Conservation (phyloP, 2,797 vertebrate species). For the Mastacembelus armatus region DNA sequence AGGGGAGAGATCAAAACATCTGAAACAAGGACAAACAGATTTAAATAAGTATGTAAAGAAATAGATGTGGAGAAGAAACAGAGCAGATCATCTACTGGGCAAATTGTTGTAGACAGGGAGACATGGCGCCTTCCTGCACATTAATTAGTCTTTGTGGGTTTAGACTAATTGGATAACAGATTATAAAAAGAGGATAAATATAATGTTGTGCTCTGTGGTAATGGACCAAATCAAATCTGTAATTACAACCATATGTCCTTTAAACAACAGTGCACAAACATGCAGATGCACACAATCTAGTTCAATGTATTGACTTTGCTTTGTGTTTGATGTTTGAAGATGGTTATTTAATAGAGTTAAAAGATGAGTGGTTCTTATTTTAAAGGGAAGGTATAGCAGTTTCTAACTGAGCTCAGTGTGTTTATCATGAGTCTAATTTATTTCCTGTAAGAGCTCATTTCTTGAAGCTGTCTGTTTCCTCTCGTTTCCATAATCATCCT, state of each 20-base stretch:
- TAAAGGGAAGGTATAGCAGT: neutral
- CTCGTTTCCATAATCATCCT: conserved; percentile 2
- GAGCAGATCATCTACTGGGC: neutral
- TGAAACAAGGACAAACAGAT: conserved; percentile 6
- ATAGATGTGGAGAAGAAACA: neutral
- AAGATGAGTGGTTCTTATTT: neutral
- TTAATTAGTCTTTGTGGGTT: conserved; percentile 67
- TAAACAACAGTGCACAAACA: conserved; percentile 8
- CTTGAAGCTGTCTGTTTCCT: neutral
- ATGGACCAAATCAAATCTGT: conserved; percentile 64
- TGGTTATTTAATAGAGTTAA: conserved; percentile 15
- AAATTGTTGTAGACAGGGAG: conserved; percentile 15
- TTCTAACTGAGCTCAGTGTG: conserved; percentile 3
- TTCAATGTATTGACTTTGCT: conserved; percentile 29
- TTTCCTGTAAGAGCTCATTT: neutral
- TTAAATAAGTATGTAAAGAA: neutral
- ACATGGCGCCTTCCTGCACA: conserved; percentile 48
- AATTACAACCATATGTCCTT: conserved; percentile 65
- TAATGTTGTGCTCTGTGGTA: conserved; percentile 44
- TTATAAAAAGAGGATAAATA: conserved; percentile 53
- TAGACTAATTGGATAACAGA: conserved; percentile 53
- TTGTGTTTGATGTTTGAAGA: conserved; percentile 15
- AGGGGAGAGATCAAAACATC: neutral
- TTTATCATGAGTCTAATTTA: conserved; percentile 9
- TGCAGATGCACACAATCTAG: neutral